Base-by-base conservation (phyloP, 1,140 invertebrate species). In the Leptinotarsa texana region DNA sequence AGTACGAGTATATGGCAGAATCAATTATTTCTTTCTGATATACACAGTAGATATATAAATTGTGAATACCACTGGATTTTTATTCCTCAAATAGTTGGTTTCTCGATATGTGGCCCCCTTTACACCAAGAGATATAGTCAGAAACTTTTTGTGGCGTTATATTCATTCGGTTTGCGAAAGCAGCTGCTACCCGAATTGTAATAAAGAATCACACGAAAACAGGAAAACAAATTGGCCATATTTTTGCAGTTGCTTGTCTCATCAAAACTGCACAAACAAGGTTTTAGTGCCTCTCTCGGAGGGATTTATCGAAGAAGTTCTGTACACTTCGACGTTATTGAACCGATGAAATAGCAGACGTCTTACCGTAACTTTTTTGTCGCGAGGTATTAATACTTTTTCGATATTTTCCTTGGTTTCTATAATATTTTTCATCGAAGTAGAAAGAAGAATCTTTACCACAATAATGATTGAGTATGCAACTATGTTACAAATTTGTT, bases 181-280 rank as follows among this genome's bases (percentile, higher is more conserved):
- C 75, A 76, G 75, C 75, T 76, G 75, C 75, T 73, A 61, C 63
- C 75, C 72, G 51, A 77, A 69, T 73, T 65, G 72, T 77, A 77
- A 77, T 77, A 77, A 77, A 77, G 72, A 77, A 74, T 67, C 72
- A 77, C 75, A 74, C 74, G 74, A 77, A 77, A 74, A 74, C 75
- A 77, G 72, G 69, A 74, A 77, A 77, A 77, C 72, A 74, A 77
- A 74, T 76, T 73, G 70, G 75, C 72, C 42, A 68, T 63, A 48
- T 57, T 65, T 63, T 48, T 72, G 71, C 71, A 74, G 75, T 72
- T 68, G 72, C 67, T 70, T 74, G 72, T 74, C 75, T 77, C 75
- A 77, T 77, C 75, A 77, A 77, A 77, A 77, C 74, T 77, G 68
- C 75, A 77, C 75, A 77, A 74, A 76, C 70, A 77, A 61, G 63